Evolutionary conservation across 2,113 vertebrate species (phyloP).

Genomic region (Strigops habroptila): DNA sequence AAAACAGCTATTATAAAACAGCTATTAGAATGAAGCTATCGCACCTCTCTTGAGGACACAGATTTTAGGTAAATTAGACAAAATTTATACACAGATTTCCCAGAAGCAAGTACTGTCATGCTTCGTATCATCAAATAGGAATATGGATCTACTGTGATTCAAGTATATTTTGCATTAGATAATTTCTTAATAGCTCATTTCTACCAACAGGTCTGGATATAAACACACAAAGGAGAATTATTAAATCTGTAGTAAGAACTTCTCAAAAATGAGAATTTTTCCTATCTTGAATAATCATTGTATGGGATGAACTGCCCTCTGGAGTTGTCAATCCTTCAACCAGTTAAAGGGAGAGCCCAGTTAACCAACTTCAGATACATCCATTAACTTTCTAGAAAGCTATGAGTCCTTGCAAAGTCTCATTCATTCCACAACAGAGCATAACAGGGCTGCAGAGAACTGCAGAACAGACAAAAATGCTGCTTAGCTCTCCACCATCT

Average conservation of each 20-base stretch:
- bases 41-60: not conserved
- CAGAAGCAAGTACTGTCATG: not conserved
- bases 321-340: not conserved
- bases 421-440: not conserved
- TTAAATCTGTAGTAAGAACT: not conserved
- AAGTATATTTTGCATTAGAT: not conserved
- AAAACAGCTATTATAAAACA: not conserved
- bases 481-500: not conserved
- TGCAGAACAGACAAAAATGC: not conserved
- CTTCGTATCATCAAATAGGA: not conserved
- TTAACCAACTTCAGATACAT: not conserved
- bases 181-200: not conserved
- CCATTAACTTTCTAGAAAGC: not conserved
- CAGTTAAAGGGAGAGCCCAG: not conserved
- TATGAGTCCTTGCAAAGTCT: not conserved
- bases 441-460: not conserved
- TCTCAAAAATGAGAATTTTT: not conserved
- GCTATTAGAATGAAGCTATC: not conserved
- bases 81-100: not conserved
- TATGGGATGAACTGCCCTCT: not conserved
- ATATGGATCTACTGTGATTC: not conserved
- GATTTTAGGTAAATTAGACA: not conserved
- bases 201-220: not conserved
- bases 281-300: not conserved
- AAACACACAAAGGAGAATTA: not conserved